Evolutionary conservation across 2,797 vertebrate genomes (phyloP).

Genomic region (Acrocephalus scirpaceus): DNA sequence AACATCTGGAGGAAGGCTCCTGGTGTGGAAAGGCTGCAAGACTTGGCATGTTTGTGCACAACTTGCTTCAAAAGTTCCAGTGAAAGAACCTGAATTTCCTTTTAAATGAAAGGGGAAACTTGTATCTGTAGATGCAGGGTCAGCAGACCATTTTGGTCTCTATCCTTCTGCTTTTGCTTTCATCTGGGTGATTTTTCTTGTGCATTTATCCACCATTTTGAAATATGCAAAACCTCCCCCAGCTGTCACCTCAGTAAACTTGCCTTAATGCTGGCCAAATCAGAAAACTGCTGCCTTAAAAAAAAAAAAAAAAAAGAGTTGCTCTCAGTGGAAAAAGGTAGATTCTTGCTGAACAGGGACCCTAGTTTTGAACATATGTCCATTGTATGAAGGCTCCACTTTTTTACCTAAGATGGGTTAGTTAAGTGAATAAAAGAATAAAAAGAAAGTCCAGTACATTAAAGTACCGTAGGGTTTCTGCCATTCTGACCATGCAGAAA

Average conservation of each 20-base stretch:
- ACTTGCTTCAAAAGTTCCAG: slow-evolving; percentile 48
- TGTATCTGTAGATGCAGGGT: neutral
- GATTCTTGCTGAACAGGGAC: neutral
- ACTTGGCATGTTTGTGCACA: slow-evolving; percentile 40
- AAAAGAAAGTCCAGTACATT: neutral
- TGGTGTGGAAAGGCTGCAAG: slow-evolving; percentile 19
- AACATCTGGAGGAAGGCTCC: slow-evolving; percentile 53
- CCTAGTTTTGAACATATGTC: neutral
- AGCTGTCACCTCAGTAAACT: neutral
- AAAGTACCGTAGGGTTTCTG: neutral
- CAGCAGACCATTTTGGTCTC: slow-evolving; percentile 1
- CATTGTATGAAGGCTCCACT: neutral
- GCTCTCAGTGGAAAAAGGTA: neutral
- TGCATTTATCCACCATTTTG: neutral
- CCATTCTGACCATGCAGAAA: neutral
- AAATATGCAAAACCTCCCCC: neutral
- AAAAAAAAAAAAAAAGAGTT: neutral
- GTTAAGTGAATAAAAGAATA: neutral
- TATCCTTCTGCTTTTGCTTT: neutral
- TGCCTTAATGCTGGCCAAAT: neutral
- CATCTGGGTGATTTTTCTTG: neutral
- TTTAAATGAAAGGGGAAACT: neutral
- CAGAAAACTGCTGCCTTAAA: neutral
- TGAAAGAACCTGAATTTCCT: neutral
- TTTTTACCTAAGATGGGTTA: neutral